Base-by-base conservation (phyloP, 2,888 invertebrate genomes). In the Phortica magna region DNA sequence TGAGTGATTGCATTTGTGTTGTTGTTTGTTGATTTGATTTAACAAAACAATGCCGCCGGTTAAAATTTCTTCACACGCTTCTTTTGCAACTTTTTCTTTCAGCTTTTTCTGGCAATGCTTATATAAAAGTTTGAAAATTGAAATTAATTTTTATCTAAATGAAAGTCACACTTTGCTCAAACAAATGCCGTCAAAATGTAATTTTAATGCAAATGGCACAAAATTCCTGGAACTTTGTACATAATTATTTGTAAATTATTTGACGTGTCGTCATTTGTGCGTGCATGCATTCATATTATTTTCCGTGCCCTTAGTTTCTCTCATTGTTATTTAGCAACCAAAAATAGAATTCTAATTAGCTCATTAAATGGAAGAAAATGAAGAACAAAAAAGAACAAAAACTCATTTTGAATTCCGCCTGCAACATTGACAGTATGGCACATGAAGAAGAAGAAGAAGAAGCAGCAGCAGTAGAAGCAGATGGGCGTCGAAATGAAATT, bases 401-500 rank as follows among this genome's bases (percentile, higher is more conserved):
- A 57, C 14, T 73, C 42, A 55, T 57, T 59, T 42, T 9, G 55
- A 42, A 73, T 73, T 73, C 59, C 59, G 39, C 1, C 72, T 14
- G 77, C 76, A 81, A 82, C 81, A 84, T 77, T 77, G 82, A 77
- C 73, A 75, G 64, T 74, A 2, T 31, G 31, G 31, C 48, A 64
- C 7, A 17, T 7, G 19, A 12, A 59, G 14, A 59, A 19, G 7
- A 59, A 14, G n/a, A 17, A n/a, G n/a, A 59, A 59, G 59, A 5
- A 9, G 76, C 75, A 83, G 81, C 82, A 83, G 78, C 80, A 83
- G 75, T 74, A 74, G 65, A 72, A 79, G 73, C 71, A 71, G 31
- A 31, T 31, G 31, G 31, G 31, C 31, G 31, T 31, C 31, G 3
- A 2, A 31, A 31, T 31, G 31, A 31, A 31, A 31, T 31, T 31